Base-by-base conservation (phyloP, 2,113 vertebrate species). In the Phrynocephalus versicolor region DNA sequence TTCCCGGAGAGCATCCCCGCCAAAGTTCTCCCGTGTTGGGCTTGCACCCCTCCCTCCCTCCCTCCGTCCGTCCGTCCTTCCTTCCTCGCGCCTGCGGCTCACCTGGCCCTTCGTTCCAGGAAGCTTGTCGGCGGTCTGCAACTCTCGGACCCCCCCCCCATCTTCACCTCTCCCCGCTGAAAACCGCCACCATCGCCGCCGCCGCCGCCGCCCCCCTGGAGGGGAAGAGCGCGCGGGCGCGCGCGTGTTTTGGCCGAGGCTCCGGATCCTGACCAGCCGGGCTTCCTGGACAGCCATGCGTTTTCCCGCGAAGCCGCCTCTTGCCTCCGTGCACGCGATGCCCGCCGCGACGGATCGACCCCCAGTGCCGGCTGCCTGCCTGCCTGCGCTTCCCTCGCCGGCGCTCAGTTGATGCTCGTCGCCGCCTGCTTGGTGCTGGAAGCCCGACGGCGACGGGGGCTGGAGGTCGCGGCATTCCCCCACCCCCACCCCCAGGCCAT, bases 401-500 rank as follows among this genome's bases (percentile, higher is more conserved):
- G 92, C 89, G 87, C 94, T 93, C 94, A 95, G 92, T 92, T 94
- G 94, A 94, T 95, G 91, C 90, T 91, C 55, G 92, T 90, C 92
- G 77, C 92, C 91, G 93, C 87, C 41, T n/a, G n/a, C n/a, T 18
- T 85, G 45, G 0, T 1, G 85, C 89, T 51, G 0, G 2, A 85
- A 88, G n/a, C 35, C 57, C 76, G 41, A 51, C 45, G 45, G 10
- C 5, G 45, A 85, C 27, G 85, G 90, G 77, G 90, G 90, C 71
- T 80, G 85, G 37, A 18, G 0, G 57, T 37, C 85, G 76, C 76
- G 90, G 91, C 71, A 62, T 82, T 92, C 93, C 90, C n/a, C n/a
- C n/a, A n/a, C n/a, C n/a, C n/a, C n/a, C n/a, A n/a, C n/a, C n/a
- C n/a, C 92, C 89, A 87, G 86, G 85, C 0, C 79, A 81, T 87